These are phyloP conservation scores for Microdon myrmicae DNA, from an alignment of 2,888 invertebrate species.

Conservation along the genomic window DNA sequence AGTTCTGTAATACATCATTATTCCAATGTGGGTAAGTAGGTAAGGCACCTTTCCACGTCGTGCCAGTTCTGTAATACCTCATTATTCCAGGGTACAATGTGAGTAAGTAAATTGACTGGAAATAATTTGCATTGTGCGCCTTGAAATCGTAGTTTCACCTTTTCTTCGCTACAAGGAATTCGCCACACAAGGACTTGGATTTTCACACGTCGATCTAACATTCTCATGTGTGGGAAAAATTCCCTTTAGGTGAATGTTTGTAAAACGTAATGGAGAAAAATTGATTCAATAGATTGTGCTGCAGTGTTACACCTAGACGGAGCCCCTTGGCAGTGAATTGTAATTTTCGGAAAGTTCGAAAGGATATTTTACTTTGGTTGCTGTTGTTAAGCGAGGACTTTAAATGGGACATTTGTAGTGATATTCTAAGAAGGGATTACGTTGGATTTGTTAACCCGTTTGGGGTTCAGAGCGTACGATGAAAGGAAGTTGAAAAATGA, in stretches of 20 bases:
- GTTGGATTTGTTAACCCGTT: neutral
- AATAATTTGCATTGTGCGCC: slow-evolving; percentile 48
- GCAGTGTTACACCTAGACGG: slow-evolving; percentile 9
- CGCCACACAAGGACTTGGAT: slow-evolving; percentile 17
- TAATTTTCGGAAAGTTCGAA: slow-evolving; percentile 27
- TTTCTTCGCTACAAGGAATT: slow-evolving; percentile 8
- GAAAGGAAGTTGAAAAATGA: too few species aligned
- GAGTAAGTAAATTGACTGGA: slow-evolving; percentile 46
- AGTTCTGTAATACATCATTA: too few species aligned
- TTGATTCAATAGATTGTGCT: slow-evolving; percentile 39
- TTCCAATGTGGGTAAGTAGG: too few species aligned
- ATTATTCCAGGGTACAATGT: slow-evolving; percentile 36
- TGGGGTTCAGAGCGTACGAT: too few species aligned
- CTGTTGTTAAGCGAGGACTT: too few species aligned
- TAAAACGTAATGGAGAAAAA: slow-evolving; percentile 46
- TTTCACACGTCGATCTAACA: slow-evolving; percentile 12
- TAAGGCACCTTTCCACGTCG: slow-evolving; percentile 9
- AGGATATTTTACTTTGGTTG: too few species aligned
- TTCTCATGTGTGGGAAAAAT: slow-evolving; percentile 21
- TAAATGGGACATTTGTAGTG: too few species aligned
- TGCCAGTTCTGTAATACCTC: too few species aligned
- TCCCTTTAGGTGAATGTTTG: slow-evolving; percentile 44
- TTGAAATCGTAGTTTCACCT: slow-evolving; percentile 15
- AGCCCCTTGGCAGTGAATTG: slow-evolving; percentile 21
- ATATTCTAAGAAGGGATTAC: neutral